Conservation (phyloP, 2,113 vertebrate species). For the Ceyx melanurus region DNA sequence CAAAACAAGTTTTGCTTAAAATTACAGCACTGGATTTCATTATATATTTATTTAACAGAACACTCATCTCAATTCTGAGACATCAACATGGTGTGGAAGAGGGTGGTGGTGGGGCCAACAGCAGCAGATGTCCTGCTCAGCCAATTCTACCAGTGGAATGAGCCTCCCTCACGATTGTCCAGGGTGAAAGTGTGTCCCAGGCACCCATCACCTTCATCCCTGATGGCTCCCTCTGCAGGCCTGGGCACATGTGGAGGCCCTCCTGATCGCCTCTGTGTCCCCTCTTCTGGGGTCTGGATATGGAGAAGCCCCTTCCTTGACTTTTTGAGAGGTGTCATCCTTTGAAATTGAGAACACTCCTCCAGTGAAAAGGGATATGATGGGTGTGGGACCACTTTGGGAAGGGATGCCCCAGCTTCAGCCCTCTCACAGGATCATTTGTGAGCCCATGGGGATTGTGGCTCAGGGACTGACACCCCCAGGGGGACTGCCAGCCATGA, state of each 20-base stretch:
- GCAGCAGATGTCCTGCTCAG: neutral
- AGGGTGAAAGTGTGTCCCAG: accelerated
- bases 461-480: neutral
- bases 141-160: accelerated
- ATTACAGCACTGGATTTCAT: neutral
- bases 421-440: accelerated
- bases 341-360: neutral
- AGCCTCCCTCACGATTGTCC: neutral
- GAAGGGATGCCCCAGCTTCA: neutral
- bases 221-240: accelerated
- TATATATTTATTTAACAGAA: neutral
- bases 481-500: neutral
- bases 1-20: neutral
- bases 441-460: neutral
- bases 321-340: neutral
- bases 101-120: no score
- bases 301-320: neutral
- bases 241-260: neutral
- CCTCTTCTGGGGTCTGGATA: neutral
- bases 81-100: neutral
- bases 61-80: neutral
- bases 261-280: neutral
- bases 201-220: accelerated
- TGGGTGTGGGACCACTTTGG: neutral
- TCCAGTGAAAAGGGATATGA: neutral